Evolutionary conservation across 1,140 invertebrate genomes (phyloP).

Genomic region (Microplitis mediator): DNA sequence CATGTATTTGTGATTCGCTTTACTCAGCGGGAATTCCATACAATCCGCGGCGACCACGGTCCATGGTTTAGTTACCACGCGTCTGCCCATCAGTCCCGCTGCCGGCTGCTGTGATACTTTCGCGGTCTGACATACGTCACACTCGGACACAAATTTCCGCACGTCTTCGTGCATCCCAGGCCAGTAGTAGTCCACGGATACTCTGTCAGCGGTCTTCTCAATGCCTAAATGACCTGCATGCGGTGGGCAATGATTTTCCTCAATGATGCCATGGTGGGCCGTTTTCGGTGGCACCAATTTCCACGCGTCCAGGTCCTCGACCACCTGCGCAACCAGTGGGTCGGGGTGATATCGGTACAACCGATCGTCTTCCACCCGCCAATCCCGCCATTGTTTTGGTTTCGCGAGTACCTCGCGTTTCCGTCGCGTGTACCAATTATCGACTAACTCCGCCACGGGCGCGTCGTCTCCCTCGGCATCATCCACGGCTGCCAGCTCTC

Average conservation of each 20-base stretch:
- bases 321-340: neutral
- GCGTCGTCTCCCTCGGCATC: too few relatives aligned
- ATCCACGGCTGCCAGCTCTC: too few relatives aligned
- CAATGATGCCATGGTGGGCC: conserved; percentile 12
- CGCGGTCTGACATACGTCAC: conserved; percentile 37
- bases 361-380: too few relatives aligned
- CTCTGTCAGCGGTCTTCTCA: conserved; percentile 30
- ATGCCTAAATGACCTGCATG: too few relatives aligned
- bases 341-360: neutral
- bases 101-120: conserved; percentile 43
- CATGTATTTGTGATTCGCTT: conserved; percentile 45
- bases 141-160: conserved; percentile 28
- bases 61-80: conserved; percentile 42
- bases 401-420: too few relatives aligned
- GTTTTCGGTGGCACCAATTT: conserved; percentile 17
- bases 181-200: conserved; percentile 31
- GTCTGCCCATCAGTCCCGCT: conserved; percentile 44
- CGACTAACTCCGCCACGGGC: too few relatives aligned
- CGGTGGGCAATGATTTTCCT: conserved; percentile 32
- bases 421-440: too few relatives aligned
- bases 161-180: conserved; percentile 15
- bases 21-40: conserved; percentile 50
- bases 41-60: conserved; percentile 52
- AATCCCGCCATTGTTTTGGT: too few relatives aligned
- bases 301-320: conserved; percentile 15